phyloP scores from a whole-genome alignment of 2,797 vertebrate genomes.

The Sebastes itinus region DNA sequence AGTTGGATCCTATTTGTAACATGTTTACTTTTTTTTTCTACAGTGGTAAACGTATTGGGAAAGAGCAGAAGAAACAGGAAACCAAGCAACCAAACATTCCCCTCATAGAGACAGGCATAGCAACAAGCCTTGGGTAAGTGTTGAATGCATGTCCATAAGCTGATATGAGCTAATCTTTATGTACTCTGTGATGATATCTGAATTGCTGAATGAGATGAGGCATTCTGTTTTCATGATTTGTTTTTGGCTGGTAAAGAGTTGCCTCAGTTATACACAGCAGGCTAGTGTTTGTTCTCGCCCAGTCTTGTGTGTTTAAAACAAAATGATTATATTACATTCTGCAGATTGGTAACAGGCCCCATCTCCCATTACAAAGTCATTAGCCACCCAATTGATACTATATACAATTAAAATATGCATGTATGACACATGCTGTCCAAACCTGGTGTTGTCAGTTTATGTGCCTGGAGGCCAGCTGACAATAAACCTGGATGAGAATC shows the following conservation, averaged over 20 bases:
- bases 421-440: constrained; percentile 9
- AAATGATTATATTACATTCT: background rate
- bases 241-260: background rate
- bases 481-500: constrained; percentile 44
- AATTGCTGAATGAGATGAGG: background rate
- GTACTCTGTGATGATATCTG: background rate
- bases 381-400: background rate
- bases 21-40: background rate
- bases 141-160: background rate
- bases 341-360: background rate
- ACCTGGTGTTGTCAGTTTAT: constrained; percentile 12
- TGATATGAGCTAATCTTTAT: background rate
- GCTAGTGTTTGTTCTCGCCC: background rate
- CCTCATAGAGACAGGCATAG: constrained; percentile 88
- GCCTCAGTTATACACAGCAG: background rate
- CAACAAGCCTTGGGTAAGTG: constrained; percentile 89
- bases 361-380: background rate
- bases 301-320: background rate
- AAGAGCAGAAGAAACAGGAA: constrained; percentile 79
- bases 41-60: constrained; percentile 48
- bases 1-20: background rate
- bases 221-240: background rate
- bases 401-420: background rate
- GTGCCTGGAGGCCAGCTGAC: constrained; percentile 37
- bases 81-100: constrained; percentile 77